Conservation (phyloP, 2,888 invertebrate genomes). For the Sphinx pinastri region DNA sequence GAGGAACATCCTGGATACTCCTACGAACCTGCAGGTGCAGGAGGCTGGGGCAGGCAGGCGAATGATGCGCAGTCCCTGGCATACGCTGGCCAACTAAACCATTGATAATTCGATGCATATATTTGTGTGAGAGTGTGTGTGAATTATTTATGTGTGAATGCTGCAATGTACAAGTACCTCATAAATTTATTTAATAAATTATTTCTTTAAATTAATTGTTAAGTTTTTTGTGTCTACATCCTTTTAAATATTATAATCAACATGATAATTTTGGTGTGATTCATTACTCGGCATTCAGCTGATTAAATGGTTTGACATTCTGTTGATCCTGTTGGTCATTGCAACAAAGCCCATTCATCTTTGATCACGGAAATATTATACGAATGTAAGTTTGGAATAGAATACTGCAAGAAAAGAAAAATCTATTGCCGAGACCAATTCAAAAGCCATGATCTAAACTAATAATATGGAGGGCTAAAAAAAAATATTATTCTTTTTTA, state of each 20-base stretch:
- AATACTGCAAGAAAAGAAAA: too few species aligned
- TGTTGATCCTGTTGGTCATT: too few species aligned
- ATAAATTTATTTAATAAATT: conserved; percentile 55
- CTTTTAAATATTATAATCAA: not conserved
- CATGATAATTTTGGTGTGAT: not conserved
- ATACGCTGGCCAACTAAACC: conserved; percentile 78
- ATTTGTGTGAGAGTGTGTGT: conserved; percentile 54
- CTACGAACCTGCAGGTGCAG: conserved; percentile 73
- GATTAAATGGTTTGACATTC: not conserved
- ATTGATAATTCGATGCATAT: conserved; percentile 46
- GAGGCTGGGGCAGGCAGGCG: conserved; percentile 87
- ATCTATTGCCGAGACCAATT: too few species aligned
- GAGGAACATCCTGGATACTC: conserved; percentile 83
- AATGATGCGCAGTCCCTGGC: conserved; percentile 87
- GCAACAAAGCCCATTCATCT: too few species aligned
- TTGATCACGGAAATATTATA: too few species aligned
- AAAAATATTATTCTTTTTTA: too few species aligned
- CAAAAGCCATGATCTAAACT: too few species aligned
- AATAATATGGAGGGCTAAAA: too few species aligned
- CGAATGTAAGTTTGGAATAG: too few species aligned
- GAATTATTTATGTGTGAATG: conserved; percentile 48
- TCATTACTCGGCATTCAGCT: not conserved
- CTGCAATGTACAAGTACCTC: conserved; percentile 70
- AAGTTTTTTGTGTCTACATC: conserved; percentile 11
- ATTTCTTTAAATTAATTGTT: conserved; percentile 11